Evolutionary conservation across 2,888 invertebrate species (phyloP).

Genomic region (Rotaria magnacalcarata): DNA sequence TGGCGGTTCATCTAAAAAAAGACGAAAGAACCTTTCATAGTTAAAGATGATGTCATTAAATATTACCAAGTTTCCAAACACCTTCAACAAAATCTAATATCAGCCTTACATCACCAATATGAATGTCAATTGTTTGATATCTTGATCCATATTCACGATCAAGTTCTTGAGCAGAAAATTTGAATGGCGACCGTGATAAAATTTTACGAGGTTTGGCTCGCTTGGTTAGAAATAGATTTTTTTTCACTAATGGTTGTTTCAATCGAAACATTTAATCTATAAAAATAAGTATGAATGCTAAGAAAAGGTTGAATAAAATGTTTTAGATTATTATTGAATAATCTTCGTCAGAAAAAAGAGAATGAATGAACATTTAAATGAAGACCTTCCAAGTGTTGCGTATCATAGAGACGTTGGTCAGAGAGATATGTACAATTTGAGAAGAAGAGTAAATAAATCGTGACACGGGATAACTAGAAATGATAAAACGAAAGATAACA

Average conservation of each 20-base stretch:
- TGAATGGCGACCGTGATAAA: background rate
- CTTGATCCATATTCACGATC: background rate
- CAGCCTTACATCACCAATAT: background rate
- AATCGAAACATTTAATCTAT: background rate
- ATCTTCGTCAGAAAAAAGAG: background rate
- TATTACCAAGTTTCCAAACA: background rate
- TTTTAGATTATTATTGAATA: background rate
- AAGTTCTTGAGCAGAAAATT: background rate
- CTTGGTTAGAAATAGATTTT: background rate
- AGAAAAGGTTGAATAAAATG: background rate
- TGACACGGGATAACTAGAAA: too few species aligned
- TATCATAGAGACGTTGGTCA: too few species aligned
- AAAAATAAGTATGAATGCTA: background rate
- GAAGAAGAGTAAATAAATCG: too few species aligned
- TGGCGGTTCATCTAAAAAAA: background rate
- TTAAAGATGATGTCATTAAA: background rate
- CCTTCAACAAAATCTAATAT: background rate
- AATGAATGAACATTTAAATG: background rate
- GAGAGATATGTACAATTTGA: too few species aligned
- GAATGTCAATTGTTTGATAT: background rate
- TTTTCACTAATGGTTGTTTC: background rate
- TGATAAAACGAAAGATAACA: too few species aligned
- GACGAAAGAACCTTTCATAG: background rate
- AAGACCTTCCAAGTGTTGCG: background rate
- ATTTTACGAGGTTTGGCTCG: background rate